Conservation (phyloP, 2,797 vertebrate species). For the Myiotriccus ornatus region DNA sequence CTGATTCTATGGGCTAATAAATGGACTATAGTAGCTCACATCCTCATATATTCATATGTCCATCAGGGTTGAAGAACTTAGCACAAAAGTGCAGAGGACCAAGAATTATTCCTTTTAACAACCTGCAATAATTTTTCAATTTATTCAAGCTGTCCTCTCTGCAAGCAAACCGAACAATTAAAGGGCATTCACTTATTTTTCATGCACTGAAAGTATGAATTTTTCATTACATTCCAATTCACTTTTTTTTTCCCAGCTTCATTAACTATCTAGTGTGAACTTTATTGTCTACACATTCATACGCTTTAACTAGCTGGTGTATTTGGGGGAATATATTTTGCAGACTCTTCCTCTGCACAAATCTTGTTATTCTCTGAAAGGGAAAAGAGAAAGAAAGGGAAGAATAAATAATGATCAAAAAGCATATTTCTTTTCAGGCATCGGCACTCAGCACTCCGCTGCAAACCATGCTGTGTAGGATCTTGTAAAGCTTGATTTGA, state of each 20-base stretch:
- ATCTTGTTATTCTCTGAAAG: conserved; percentile 20
- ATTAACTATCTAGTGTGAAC: conserved; percentile 70
- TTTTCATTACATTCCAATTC: conserved; percentile 72
- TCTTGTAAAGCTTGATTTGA: conserved; percentile 46
- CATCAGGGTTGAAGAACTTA: background rate
- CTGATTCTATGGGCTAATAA: background rate
- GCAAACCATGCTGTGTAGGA: background rate
- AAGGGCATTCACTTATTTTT: conserved; percentile 69
- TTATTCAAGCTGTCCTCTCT: conserved; percentile 44
- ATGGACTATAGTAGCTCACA: background rate
- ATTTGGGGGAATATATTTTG: conserved; percentile 34
- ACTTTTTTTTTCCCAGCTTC: conserved; percentile 57
- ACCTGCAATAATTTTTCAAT: conserved; percentile 22
- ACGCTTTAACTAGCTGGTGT: conserved; percentile 28
- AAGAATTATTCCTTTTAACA: background rate
- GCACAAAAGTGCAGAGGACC: background rate
- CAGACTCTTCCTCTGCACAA: conserved; percentile 12
- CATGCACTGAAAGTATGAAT: conserved; percentile 61
- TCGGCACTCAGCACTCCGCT: background rate
- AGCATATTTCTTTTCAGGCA: background rate
- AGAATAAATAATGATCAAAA: conserved; percentile 42
- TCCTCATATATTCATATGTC: background rate
- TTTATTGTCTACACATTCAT: conserved; percentile 66
- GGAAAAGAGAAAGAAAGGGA: conserved; percentile 22
- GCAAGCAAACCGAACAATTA: conserved; percentile 65